These are phyloP conservation scores for Entomyzon cyanotis DNA, from an alignment of 2,113 vertebrate species.

Conservation along the genomic window DNA sequence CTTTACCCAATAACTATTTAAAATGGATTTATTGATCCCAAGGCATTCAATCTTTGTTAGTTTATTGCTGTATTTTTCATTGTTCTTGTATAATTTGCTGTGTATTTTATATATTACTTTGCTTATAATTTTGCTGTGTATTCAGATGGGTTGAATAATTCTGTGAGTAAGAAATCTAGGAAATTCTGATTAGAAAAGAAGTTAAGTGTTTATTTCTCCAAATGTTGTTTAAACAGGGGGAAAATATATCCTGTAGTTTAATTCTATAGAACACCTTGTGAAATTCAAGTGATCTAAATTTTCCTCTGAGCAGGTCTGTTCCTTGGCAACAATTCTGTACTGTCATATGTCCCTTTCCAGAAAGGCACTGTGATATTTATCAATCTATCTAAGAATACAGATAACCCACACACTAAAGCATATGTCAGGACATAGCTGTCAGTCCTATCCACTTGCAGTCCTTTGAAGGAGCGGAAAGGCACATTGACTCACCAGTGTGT, in stretches of 20 bases:
- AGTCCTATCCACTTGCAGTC: not conserved
- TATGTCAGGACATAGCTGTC: slow-evolving; percentile 55
- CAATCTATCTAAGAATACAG: slow-evolving; percentile 55
- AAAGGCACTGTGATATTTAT: slow-evolving; percentile 49
- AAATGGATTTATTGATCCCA: not conserved
- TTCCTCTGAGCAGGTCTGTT: slow-evolving; percentile 49
- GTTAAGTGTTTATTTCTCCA: not conserved
- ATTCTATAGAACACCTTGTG: slow-evolving; percentile 33
- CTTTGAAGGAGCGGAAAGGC: slow-evolving; percentile 5
- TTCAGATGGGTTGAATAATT: not conserved
- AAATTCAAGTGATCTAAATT: slow-evolving; percentile 37
- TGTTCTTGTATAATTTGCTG: not conserved
- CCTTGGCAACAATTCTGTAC: slow-evolving; percentile 27
- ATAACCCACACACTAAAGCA: slow-evolving; percentile 53
- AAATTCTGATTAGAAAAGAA: not conserved
- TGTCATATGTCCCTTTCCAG: slow-evolving; percentile 56
- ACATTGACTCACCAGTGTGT: not conserved
- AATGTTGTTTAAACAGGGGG: not conserved
- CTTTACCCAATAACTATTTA: not conserved
- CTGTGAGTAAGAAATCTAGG: not conserved
- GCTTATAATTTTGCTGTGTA: too few species aligned
- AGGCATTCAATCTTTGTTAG: not conserved
- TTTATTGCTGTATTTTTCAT: not conserved
- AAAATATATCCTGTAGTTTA: not conserved
- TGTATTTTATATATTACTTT: not conserved